Base-by-base conservation (phyloP, 2,888 invertebrate genomes). In the Ornithoptera alexandrae region DNA sequence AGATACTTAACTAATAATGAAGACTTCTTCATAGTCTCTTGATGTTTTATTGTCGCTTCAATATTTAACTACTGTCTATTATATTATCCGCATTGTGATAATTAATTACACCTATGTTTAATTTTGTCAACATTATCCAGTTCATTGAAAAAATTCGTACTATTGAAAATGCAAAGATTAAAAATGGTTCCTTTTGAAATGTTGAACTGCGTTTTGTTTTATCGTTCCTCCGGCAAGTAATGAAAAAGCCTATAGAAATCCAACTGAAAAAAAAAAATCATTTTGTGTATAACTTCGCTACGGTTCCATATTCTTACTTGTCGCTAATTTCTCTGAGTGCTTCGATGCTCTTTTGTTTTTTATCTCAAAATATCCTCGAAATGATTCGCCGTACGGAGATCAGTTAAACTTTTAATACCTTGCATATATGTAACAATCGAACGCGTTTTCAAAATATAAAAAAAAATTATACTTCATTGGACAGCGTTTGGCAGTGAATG, bases 261-360 rank as follows among this genome's bases (percentile, higher is more conserved):
- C 53, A 39, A 39, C 39, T 46, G 24, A 50, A 46, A 24, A 36
- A 65, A 65, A 69, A 57, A 46, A 65, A 42, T 61, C 39, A 65
- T 61, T 61, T 24, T 42, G 24, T 64, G 30, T 68, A 60, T 61
- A 65, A 65, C 56, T 61, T 65, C 46, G 69, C 69, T 56, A 69
- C 61, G 42, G 61, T 69, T 65, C 65, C 60, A 69, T 65, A 65
- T 69, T 65, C 69, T 65, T 68, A 68, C 60, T 60, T 67, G 59
- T 60, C 60, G 65, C 64, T 60, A 60, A 68, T 64, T 64, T 64
- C 53, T 69, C 22, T 60, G 65, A 69, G 63, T 69, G 69, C 69
- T 61, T 69, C 30, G 65, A 65, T 65, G 65, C 20, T 46, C 46
- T 17, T 61, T 69, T 65, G 65, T 69, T 65, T 68, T 59, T 64